Evolutionary conservation across 1,140 invertebrate genomes (phyloP).

Genomic region (Drosophila trapezifrons): DNA sequence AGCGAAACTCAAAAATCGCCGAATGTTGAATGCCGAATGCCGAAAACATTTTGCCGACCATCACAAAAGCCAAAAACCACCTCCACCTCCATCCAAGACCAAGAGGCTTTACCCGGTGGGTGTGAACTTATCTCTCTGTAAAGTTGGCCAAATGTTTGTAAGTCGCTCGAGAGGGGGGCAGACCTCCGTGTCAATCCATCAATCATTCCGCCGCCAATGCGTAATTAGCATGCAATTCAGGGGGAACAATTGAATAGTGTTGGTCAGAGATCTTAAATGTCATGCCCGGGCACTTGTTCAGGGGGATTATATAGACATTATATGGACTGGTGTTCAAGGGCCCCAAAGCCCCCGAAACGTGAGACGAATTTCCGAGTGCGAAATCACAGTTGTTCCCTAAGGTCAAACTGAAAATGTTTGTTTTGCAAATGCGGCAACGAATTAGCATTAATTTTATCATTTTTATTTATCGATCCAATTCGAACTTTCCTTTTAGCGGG

Average conservation of each 20-base stretch:
- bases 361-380: conserved; percentile 42
- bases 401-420: conserved; percentile 52
- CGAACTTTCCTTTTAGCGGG: conserved; percentile 55
- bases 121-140: conserved; percentile 55
- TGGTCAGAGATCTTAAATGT: conserved; percentile 66
- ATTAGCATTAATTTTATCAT: conserved; percentile 52
- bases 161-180: conserved; percentile 34
- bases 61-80: conserved; percentile 23
- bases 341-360: conserved; percentile 48
- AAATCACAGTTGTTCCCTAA: conserved; percentile 47
- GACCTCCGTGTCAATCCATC: conserved; percentile 46
- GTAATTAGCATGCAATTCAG: conserved; percentile 78
- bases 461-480: conserved; percentile 18
- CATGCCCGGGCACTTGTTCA: conserved; percentile 56
- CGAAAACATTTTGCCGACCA: conserved; percentile 54
- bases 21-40: conserved; percentile 19
- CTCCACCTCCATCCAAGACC: conserved; percentile 9
- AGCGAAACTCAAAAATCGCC: conserved; percentile 53
- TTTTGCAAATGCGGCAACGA: conserved; percentile 36
- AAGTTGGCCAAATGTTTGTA: conserved; percentile 57
- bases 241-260: conserved; percentile 67
- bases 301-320: conserved; percentile 41
- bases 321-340: conserved; percentile 48
- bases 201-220: conserved; percentile 48
- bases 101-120: conserved; percentile 42